A percentile compares a stretch with the other conserved stretches of the same genome.
These are phyloP conservation scores for Trogon melanurus DNA, from an alignment of 2,113 vertebrate species.

Conservation along the genomic window DNA sequence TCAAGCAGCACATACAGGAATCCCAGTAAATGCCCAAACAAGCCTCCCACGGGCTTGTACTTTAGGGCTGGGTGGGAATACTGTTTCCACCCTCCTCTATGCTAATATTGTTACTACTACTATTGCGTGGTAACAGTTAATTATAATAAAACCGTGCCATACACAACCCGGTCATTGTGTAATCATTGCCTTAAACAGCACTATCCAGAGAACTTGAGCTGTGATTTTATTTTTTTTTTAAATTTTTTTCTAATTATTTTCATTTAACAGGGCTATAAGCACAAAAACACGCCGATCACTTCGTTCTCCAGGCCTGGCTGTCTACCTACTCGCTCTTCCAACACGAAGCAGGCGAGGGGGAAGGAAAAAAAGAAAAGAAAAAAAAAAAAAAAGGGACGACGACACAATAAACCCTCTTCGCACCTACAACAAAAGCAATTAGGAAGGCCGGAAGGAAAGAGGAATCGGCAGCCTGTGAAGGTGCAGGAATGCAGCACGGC, in stretches of 20 bases:
- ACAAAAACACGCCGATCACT: not conserved
- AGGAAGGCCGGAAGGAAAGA: not conserved
- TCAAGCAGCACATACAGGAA: not conserved
- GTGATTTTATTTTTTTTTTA: not conserved
- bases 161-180: not conserved
- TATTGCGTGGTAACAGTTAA: not conserved
- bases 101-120: not conserved
- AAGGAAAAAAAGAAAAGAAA: not conserved
- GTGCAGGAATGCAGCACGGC: conserved; percentile 1
- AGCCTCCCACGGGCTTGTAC: conserved; percentile 19
- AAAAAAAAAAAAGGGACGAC: not conserved
- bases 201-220: not conserved
- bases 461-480: not conserved
- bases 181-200: not conserved
- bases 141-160: not conserved
- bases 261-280: not conserved
- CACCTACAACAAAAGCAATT: conserved; percentile 47
- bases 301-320: not conserved
- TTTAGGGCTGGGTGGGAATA: not conserved
- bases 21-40: conserved; percentile 32
- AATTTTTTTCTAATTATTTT: not conserved
- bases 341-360: not conserved
- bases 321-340: not conserved
- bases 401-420: not conserved
- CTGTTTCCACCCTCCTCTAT: not conserved